Evolutionary conservation across 2,888 invertebrate genomes (phyloP).

Genomic region (Fragum fragum): DNA sequence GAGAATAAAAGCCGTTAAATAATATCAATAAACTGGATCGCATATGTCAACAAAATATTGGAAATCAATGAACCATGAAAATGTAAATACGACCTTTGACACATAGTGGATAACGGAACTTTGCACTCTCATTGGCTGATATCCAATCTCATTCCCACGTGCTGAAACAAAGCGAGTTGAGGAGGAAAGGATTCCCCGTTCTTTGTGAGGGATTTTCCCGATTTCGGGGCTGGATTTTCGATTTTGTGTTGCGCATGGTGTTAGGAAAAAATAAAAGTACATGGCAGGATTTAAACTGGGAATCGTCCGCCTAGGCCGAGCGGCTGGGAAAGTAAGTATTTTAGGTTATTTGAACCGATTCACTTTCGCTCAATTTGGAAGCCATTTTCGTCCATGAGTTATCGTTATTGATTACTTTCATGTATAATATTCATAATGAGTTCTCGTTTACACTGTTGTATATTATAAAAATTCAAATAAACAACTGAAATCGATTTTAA

Average conservation of each 20-base stretch:
- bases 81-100: slow-evolving; percentile 80
- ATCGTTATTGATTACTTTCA: background rate
- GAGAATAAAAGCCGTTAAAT: slow-evolving; percentile 21
- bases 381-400: slow-evolving; percentile 51
- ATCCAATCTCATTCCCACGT: slow-evolving; percentile 76
- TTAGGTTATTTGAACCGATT: slow-evolving; percentile 9
- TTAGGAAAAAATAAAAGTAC: background rate
- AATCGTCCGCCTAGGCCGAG: slow-evolving; percentile 87
- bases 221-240: slow-evolving; percentile 17
- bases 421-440: too few relatives aligned
- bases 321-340: slow-evolving; percentile 87
- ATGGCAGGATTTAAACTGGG: slow-evolving; percentile 86
- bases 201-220: slow-evolving; percentile 38
- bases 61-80: slow-evolving; percentile 37
- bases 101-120: slow-evolving; percentile 58
- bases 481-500: too few relatives aligned
- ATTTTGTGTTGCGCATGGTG: background rate
- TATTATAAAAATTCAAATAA: too few relatives aligned
- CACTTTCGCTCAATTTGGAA: slow-evolving; percentile 37
- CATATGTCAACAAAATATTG: slow-evolving; percentile 30
- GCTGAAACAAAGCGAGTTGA: slow-evolving; percentile 72
- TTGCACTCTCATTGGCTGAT: slow-evolving; percentile 68
- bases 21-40: slow-evolving; percentile 30
- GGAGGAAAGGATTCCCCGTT: slow-evolving; percentile 44
- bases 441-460: too few relatives aligned